phyloP scores from a whole-genome alignment of 2,888 invertebrate species.

The Mechanitis mazaeus region DNA sequence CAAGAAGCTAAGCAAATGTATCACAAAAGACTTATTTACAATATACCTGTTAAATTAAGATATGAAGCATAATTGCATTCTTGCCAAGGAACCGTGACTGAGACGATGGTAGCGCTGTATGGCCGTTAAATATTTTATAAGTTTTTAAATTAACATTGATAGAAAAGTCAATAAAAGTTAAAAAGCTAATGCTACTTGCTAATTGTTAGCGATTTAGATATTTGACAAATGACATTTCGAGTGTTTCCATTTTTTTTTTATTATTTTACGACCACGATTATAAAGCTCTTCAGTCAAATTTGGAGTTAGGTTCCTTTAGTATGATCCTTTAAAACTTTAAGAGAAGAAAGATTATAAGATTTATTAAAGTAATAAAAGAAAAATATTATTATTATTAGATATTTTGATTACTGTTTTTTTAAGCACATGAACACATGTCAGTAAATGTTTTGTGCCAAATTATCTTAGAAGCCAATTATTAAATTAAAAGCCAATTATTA shows the following conservation, averaged over 20 bases:
- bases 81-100: not conserved
- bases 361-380: too few relatives aligned
- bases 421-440: too few relatives aligned
- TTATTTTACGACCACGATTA: too few relatives aligned
- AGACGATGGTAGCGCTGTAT: not conserved
- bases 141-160: not conserved
- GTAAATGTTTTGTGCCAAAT: too few relatives aligned
- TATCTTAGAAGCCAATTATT: too few relatives aligned
- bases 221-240: constrained; percentile 5
- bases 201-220: not conserved
- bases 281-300: not conserved
- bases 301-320: too few relatives aligned
- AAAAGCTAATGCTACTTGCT: constrained; percentile 10
- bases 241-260: not conserved
- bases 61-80: not conserved
- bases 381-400: too few relatives aligned
- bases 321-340: not conserved
- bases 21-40: constrained; percentile 9
- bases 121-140: not conserved
- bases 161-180: constrained; percentile 11
- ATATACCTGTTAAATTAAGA: constrained; percentile 16
- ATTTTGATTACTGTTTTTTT: too few relatives aligned
- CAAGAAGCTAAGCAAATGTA: constrained; percentile 14
- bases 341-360: too few relatives aligned
- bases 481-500: too few relatives aligned